Conservation (phyloP, 2,888 invertebrate genomes). For the Tolmerus cingulatus region DNA sequence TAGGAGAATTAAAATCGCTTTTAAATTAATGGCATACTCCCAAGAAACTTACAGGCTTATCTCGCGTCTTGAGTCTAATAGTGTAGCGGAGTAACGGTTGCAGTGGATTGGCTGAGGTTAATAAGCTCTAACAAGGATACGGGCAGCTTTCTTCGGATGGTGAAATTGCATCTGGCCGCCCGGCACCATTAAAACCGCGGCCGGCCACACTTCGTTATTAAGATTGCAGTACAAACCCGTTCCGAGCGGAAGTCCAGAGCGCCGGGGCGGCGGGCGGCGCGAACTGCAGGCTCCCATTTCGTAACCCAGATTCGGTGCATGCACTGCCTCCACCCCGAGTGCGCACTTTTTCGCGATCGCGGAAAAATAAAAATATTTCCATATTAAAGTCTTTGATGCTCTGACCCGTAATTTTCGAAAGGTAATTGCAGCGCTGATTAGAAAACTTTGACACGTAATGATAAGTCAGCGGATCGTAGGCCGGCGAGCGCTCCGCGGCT, state of each 20-base stretch:
- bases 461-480: slow-evolving; percentile 42
- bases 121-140: neutral
- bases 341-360: neutral
- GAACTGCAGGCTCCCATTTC: neutral
- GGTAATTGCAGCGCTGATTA: slow-evolving; percentile 48
- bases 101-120: neutral
- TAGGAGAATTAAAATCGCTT: neutral
- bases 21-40: neutral
- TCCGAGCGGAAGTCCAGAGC: neutral
- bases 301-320: slow-evolving; percentile 21
- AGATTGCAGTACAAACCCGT: slow-evolving; percentile 2
- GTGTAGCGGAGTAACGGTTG: neutral
- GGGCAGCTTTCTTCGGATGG: neutral
- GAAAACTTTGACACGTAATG: slow-evolving; percentile 49
- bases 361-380: slow-evolving; percentile 38
- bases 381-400: slow-evolving; percentile 39
- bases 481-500: slow-evolving; percentile 17
- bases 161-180: neutral
- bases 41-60: neutral
- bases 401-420: slow-evolving; percentile 44
- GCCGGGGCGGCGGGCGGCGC: neutral
- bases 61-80: neutral
- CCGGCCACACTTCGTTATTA: slow-evolving; percentile 7
- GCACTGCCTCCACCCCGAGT: slow-evolving; percentile 9
- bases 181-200: neutral